phyloP scores from a whole-genome alignment of 2,113 vertebrate genomes.

The Dendropsophus ebraccatus region DNA sequence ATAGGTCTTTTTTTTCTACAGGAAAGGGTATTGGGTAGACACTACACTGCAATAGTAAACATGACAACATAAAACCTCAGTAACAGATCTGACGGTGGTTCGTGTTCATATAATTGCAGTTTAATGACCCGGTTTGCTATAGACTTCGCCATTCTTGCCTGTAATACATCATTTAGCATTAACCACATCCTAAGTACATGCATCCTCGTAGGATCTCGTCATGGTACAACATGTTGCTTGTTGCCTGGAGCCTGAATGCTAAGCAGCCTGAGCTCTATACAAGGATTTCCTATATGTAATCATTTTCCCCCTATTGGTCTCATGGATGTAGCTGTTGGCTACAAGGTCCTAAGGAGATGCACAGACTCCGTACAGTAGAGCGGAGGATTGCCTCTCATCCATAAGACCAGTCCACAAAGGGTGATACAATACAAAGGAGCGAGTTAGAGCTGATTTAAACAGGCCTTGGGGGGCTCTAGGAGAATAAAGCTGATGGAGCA shows the following conservation, averaged over 20 bases:
- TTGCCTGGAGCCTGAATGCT: not conserved
- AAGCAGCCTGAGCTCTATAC: not conserved
- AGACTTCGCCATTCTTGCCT: not conserved
- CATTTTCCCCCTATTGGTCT: not conserved
- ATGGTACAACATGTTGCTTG: not conserved
- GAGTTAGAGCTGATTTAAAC: slow-evolving; percentile 33
- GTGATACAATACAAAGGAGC: not conserved
- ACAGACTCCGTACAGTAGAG: not conserved
- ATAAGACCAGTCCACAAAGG: slow-evolving; percentile 13
- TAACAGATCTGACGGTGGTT: not conserved
- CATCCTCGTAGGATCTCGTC: not conserved
- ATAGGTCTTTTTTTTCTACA: not conserved
- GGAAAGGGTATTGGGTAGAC: not conserved
- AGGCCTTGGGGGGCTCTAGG: not conserved
- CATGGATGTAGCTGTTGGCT: no score
- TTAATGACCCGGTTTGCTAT: not conserved
- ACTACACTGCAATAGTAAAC: not conserved
- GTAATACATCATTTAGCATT: not conserved
- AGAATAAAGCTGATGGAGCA: slow-evolving; percentile 26
- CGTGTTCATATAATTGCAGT: slow-evolving; percentile 32
- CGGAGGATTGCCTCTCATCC: not conserved
- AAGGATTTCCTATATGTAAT: not conserved
- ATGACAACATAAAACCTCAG: slow-evolving; percentile 8
- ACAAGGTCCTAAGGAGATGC: not conserved
- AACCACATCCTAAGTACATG: not conserved